Evolutionary conservation across 1,140 invertebrate genomes (phyloP).

Genomic region (Bombus waltoni): DNA sequence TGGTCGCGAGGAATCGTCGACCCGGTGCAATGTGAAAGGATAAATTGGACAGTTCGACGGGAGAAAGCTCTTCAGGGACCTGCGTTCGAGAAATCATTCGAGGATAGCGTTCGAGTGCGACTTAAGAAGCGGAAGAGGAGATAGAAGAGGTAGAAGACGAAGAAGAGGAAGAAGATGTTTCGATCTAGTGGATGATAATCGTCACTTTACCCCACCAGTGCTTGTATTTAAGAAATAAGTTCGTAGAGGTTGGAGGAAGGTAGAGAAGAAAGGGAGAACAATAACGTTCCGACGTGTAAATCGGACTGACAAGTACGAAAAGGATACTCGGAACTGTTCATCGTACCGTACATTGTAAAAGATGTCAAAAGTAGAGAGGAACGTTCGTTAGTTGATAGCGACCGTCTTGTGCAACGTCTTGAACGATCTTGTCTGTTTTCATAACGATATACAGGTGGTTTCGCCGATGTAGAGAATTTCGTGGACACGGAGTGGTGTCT

Average conservation of each 20-base stretch:
- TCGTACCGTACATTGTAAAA: constrained; percentile 6
- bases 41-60: neutral
- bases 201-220: neutral
- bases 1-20: constrained; percentile 21
- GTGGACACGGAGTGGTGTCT: constrained; percentile 5
- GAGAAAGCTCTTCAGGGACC: constrained; percentile 7
- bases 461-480: constrained; percentile 12
- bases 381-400: constrained; percentile 28
- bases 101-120: neutral
- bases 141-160: neutral
- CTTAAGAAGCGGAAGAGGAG: constrained; percentile 5
- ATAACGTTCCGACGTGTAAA: neutral
- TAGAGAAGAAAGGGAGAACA: neutral
- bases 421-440: neutral
- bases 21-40: constrained; percentile 27
- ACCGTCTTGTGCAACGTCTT: constrained; percentile 21
- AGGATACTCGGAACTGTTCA: constrained; percentile 2
- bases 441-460: neutral
- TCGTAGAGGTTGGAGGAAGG: neutral
- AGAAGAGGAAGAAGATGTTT: neutral
- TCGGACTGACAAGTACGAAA: neutral
- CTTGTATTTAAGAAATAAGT: neutral
- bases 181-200: neutral
- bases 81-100: neutral
- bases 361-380: neutral